Conservation (phyloP, 2,888 invertebrate species). For the Lepidocyrtinus sp. region DNA sequence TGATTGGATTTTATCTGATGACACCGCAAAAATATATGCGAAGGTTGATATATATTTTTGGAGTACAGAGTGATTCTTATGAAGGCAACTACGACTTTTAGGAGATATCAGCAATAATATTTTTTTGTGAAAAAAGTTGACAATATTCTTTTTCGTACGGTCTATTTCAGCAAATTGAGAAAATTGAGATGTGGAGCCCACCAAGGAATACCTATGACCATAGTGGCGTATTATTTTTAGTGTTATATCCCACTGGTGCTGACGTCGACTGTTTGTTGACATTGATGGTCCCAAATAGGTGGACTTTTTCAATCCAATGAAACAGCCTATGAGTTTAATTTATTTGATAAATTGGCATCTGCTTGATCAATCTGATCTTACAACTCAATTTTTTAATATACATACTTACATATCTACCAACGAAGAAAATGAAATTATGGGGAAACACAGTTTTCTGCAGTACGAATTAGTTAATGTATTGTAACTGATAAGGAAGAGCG, state of each 20-base stretch:
- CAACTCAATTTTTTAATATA: background rate
- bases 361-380: background rate
- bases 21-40: constrained; percentile 42
- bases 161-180: background rate
- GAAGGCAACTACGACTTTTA: no score
- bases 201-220: no score
- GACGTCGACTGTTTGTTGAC: constrained; percentile 51
- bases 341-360: constrained; percentile 53
- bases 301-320: constrained; percentile 36
- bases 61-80: background rate
- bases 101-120: no score
- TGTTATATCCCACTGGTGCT: constrained; percentile 24
- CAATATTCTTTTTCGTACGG: background rate
- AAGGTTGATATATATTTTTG: constrained; percentile 10
- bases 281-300: constrained; percentile 33
- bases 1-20: constrained; percentile 55
- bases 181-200: background rate
- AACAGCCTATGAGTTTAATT: constrained; percentile 48
- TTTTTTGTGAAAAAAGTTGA: background rate
- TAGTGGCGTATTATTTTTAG: background rate
- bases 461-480: no score
- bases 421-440: background rate
- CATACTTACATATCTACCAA: background rate
- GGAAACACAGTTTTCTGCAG: no score
- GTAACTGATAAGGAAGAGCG: no score